Evolutionary conservation across 2,113 vertebrate species (phyloP).

Genomic region (Daboia siamensis): DNA sequence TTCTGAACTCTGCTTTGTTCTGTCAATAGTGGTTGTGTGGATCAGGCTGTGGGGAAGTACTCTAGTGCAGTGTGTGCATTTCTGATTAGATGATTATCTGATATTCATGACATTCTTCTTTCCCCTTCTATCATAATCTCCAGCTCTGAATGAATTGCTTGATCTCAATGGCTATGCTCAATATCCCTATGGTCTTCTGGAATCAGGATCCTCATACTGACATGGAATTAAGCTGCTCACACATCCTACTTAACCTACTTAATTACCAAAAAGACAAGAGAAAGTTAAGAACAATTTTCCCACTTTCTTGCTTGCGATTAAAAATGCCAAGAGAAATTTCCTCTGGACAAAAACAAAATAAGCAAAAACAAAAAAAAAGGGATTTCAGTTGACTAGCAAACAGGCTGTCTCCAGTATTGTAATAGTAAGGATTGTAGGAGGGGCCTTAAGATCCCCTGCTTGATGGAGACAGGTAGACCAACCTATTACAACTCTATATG

Average conservation of each 20-base stretch:
- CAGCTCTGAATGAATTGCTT: neutral
- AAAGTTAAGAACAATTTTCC: neutral
- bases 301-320: neutral
- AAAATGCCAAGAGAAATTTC: neutral
- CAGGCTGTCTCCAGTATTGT: neutral
- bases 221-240: neutral
- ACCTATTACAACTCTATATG: neutral
- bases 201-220: neutral
- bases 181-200: neutral
- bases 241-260: neutral
- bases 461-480: neutral
- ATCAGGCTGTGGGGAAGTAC: neutral
- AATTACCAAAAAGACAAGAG: neutral
- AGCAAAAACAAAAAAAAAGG: neutral
- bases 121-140: neutral
- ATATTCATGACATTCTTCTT: neutral
- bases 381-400: neutral
- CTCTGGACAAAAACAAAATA: neutral
- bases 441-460: neutral
- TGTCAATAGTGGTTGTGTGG: neutral
- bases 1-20: neutral
- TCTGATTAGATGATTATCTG: neutral
- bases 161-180: neutral
- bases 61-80: neutral
- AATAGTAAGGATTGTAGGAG: neutral